Evolutionary conservation across 1,140 invertebrate species (phyloP), one percentile per base, ranked within the genome.

Genomic region (Drosophila albomicans): DNA sequence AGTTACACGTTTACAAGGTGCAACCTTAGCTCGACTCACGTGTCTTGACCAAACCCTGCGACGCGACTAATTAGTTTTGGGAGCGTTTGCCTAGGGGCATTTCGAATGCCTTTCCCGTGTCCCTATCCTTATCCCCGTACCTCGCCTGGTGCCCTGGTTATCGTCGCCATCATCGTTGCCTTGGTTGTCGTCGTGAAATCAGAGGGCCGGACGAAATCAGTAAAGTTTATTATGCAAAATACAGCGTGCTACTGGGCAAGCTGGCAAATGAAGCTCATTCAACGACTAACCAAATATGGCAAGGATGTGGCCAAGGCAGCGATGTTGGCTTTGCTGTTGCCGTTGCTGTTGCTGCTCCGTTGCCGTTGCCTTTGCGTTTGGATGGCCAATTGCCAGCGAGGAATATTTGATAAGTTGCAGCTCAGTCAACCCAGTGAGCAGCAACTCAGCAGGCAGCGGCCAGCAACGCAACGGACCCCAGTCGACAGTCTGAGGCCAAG

Each of bases 211-310:
- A 35, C 32, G 59, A 59, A 59, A 49, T 35, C 48, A 51, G 66
- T 64, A 81, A 86, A 89, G 81, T 89, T 89, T 89, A 88, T 89
- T 89, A 89, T 89, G 85, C 85, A 89, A 89, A 85, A 78, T 87
- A 75, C 78, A 67, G 74, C 85, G 85, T 74, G 77, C 62, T 68
- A 69, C 75, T 74, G 35, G 51, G 51, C 51, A 54, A 54, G 51
- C 51, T 35, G 61, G 85, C 85, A 89, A 89, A 89, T 89, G 85
- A 89, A 89, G 85, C 85, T 81, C 72, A 89, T 89, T 89, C 85
- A 89, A 72, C 69, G 80, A 38, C 38, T 61, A 65, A 73, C 63
- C 56, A 75, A 68, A 69, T 69, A 59, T 70, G 71, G 72, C 75
- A 89, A 89, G 85, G 85, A 85, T 89, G 81, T 89, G 85, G 85